Base-by-base conservation (phyloP, 2,888 invertebrate genomes). In the Thera britannica region DNA sequence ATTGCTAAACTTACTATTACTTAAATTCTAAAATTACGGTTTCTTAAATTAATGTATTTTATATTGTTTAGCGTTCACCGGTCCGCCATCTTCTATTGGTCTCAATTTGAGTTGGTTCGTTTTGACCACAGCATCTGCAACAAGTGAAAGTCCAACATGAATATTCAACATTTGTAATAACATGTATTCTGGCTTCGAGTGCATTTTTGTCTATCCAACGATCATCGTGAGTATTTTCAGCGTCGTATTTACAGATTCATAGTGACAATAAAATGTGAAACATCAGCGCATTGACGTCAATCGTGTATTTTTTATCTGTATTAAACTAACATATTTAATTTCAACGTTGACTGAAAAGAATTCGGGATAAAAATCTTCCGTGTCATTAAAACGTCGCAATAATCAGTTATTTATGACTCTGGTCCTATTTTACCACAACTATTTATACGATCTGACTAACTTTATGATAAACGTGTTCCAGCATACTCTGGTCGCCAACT, bases 21-120 rank as follows among this genome's bases (percentile, higher is more conserved):
- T 90, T 91, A 91, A 69, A 72, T 79, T 86, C 85, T 92, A 92
- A 85, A 82, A 87, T 92, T 91, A 93, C 92, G 92, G 90, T 90
- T 92, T 86, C 90, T 83, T 91, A 90, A 79, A 77, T 84, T 85
- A 84, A 79, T 79, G 79, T 84, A 81, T 83, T 84, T 84, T 79
- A 68, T 67, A 44, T 68, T 72, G 62, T 65, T 72, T 84, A 81
- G 80, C 81, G 81, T 82, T 82, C 78, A 66, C 77, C 83, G 38
- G 44, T 81, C 82, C 86, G 82, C 85, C 86, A 83, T 81, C 82
- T 80, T 81, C 75, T 81, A 80, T 88, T 86, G 87, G 87, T 90
- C 87, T 90, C 89, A 80, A 77, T 75, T 80, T 81, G 75, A 80
- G 82, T 82, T 84, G 80, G 72, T 76, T 82, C 81, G 72, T 77